A percentile compares a stretch with the other conserved stretches of the same genome.
These are phyloP conservation scores for Halichoerus grypus DNA, from an alignment of 2,113 vertebrate genomes.

Conservation along the genomic window DNA sequence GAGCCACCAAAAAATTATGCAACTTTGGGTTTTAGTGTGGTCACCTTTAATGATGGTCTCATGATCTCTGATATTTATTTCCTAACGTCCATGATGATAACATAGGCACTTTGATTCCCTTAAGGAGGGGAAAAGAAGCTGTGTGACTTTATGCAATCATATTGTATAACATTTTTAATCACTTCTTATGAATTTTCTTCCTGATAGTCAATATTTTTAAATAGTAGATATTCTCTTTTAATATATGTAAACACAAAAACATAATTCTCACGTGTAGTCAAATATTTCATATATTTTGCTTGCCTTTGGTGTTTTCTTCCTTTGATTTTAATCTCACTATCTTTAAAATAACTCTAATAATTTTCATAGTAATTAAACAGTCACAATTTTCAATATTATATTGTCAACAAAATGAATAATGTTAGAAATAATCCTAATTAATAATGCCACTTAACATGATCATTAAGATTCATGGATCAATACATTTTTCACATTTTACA, in stretches of 20 bases:
- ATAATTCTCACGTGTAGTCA: not conserved
- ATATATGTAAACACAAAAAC: not conserved
- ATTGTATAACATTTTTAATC: not conserved
- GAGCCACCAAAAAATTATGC: not conserved
- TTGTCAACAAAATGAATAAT: not conserved
- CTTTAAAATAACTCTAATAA: not conserved
- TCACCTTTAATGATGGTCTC: not conserved
- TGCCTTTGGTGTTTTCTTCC: not conserved
- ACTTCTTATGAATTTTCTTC: not conserved
- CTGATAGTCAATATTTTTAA: not conserved
- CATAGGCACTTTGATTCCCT: not conserved
- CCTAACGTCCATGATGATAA: not conserved
- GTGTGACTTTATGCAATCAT: not conserved
- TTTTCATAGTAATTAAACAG: not conserved
- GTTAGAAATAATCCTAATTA: not conserved
- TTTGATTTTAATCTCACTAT: not conserved
- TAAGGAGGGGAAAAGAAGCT: not conserved
- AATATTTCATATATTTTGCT: not conserved
- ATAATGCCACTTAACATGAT: constrained; percentile 24
- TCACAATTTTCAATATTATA: not conserved
- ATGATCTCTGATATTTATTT: not conserved
- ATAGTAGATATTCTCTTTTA: not conserved
- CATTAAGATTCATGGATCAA: not conserved
- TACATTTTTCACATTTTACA: not conserved
- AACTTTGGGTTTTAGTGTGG: not conserved